Conservation (phyloP, 1,140 invertebrate genomes). For the Hycleus cichorii region DNA sequence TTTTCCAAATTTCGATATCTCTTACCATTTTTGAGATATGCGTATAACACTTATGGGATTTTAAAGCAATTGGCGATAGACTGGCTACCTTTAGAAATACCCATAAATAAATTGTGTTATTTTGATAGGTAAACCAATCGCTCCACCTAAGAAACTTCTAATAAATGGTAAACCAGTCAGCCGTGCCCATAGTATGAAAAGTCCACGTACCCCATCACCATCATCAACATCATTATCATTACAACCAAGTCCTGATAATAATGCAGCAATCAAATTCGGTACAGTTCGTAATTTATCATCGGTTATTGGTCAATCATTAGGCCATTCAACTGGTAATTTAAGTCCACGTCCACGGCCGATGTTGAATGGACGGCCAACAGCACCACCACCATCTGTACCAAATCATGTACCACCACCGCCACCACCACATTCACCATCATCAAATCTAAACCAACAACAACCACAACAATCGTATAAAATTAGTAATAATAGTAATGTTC, state of each 20-base stretch:
- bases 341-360: slow-evolving; percentile 14
- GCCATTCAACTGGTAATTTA: slow-evolving; percentile 12
- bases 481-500: slow-evolving; percentile 13
- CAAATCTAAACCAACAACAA: slow-evolving; percentile 13
- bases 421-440: slow-evolving; percentile 18
- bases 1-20: too few relatives aligned
- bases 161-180: slow-evolving; percentile 44
- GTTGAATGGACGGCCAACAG: slow-evolving; percentile 26
- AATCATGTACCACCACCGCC: slow-evolving; percentile 25
- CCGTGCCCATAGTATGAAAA: slow-evolving; percentile 48
- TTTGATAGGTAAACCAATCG: slow-evolving; percentile 25
- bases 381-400: slow-evolving; percentile 32
- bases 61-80: not conserved
- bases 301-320: slow-evolving; percentile 26
- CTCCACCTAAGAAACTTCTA: slow-evolving; percentile 42
- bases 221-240: too few relatives aligned
- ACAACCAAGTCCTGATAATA: slow-evolving; percentile 26
- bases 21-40: too few relatives aligned
- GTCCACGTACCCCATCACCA: slow-evolving; percentile 42
- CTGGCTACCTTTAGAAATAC: not conserved
- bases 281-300: slow-evolving; percentile 33
- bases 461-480: slow-evolving; percentile 21
- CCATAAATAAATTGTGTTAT: not conserved
- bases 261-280: slow-evolving; percentile 27
- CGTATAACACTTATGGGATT: slow-evolving; percentile 1